A percentile compares a stretch with the other conserved stretches of the same genome.
Conservation (phyloP, 2,113 vertebrate genomes). For the Cryptotis parvus region DNA sequence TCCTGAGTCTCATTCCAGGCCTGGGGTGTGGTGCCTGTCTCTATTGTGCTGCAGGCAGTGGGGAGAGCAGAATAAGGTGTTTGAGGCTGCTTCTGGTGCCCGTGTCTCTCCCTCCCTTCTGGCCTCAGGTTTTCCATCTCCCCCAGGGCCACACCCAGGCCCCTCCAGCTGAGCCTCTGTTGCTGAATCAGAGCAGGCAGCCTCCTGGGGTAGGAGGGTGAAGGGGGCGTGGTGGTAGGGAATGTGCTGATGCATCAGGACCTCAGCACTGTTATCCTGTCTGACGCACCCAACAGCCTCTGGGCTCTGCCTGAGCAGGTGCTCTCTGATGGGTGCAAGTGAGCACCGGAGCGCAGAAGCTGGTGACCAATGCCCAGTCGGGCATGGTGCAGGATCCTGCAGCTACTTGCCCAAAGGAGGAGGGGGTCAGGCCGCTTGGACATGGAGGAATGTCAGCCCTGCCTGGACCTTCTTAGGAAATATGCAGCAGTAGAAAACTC, state of each 20-base stretch:
- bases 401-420: neutral
- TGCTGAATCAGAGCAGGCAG: slow-evolving; percentile 64
- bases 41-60: too few species aligned
- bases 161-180: slow-evolving; percentile 70
- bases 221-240: too few species aligned
- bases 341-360: too few species aligned
- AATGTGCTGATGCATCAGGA: slow-evolving; percentile 74
- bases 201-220: slow-evolving; percentile 49
- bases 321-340: too few species aligned
- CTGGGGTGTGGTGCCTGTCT: neutral
- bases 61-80: slow-evolving; percentile 38
- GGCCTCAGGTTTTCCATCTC: slow-evolving; percentile 68
- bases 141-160: slow-evolving; percentile 56
- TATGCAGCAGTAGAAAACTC: neutral
- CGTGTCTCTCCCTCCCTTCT: neutral
- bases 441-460: slow-evolving; percentile 15
- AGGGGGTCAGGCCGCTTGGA: neutral
- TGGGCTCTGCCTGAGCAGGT: neutral
- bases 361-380: too few species aligned
- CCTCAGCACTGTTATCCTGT: slow-evolving; percentile 21
- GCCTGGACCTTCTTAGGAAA: slow-evolving; percentile 29
- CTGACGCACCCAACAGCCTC: neutral
- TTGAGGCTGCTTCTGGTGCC: slow-evolving; percentile 30
- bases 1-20: neutral
- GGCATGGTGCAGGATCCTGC: slow-evolving; percentile 53